phyloP scores from a whole-genome alignment of 2,797 vertebrate species.

The Eremophila alpestris region DNA sequence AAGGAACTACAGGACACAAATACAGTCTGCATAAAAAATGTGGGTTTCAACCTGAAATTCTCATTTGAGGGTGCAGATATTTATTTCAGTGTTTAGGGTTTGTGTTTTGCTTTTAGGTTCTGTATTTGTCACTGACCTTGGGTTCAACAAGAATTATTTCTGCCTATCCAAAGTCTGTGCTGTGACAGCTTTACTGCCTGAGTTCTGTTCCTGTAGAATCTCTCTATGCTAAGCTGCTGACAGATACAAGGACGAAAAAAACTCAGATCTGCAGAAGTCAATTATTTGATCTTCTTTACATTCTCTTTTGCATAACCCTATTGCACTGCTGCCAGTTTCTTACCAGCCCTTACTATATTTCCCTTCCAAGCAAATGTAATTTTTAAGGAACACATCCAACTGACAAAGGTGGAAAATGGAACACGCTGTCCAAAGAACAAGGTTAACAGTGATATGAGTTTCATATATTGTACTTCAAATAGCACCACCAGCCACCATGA shows the following conservation, averaged over 20 bases:
- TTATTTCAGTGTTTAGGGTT: neutral
- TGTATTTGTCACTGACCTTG: neutral
- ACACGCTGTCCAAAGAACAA: neutral
- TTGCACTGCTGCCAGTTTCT: neutral
- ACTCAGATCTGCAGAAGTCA: neutral
- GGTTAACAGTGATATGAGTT: neutral
- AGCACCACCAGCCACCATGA: neutral
- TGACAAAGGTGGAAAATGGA: neutral
- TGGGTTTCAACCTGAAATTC: neutral
- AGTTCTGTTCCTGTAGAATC: neutral
- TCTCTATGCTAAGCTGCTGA: neutral
- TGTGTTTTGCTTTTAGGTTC: neutral
- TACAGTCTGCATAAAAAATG: neutral
- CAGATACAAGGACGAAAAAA: neutral
- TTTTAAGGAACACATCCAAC: neutral
- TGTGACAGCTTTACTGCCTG: neutral
- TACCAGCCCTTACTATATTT: neutral
- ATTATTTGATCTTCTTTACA: neutral
- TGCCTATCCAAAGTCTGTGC: neutral
- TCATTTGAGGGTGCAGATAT: neutral
- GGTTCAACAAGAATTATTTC: neutral
- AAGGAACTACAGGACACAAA: neutral
- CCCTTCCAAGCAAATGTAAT: neutral
- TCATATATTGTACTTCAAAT: neutral
- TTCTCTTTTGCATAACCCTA: neutral